Percentiles rank a stretch among this genome's conserved stretches.
Evolutionary conservation across 2,797 vertebrate species (phyloP).

Genomic region (Eptatretus atami): DNA sequence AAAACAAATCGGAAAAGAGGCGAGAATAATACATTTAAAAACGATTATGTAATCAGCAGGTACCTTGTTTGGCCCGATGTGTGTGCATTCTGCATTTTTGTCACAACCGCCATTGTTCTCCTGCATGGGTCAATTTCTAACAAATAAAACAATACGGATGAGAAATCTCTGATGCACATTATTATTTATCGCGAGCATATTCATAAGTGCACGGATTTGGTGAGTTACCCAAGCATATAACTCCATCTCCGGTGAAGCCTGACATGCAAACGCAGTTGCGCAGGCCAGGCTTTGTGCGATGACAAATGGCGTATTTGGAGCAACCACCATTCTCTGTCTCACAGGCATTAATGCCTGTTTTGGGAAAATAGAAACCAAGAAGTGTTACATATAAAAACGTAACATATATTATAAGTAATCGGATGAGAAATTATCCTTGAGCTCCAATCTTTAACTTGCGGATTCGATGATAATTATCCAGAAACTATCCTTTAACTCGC

Average conservation of each 20-base stretch:
- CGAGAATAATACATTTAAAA: no score
- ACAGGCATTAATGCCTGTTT: slow-evolving; percentile 31
- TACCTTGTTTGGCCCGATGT: slow-evolving; percentile 55
- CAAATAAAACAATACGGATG: slow-evolving; percentile 11
- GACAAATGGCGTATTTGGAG: slow-evolving; percentile 30
- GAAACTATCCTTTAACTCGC: no score
- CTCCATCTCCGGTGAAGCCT: slow-evolving; percentile 37
- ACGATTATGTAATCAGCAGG: no score
- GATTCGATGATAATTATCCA: no score
- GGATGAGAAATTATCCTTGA: no score
- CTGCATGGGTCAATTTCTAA: slow-evolving; percentile 60
- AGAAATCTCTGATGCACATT: not conserved
- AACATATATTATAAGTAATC: not conserved
- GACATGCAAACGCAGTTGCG: slow-evolving; percentile 25
- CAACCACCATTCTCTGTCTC: slow-evolving; percentile 31
- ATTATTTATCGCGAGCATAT: no score
- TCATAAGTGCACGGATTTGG: no score
- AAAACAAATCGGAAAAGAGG: no score
- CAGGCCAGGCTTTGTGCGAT: slow-evolving; percentile 30
- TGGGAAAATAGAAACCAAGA: not conserved
- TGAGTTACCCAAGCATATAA: slow-evolving; percentile 32
- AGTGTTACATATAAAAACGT: not conserved
- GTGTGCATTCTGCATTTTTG: slow-evolving; percentile 36
- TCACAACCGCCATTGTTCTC: slow-evolving; percentile 32
- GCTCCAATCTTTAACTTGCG: no score